Conservation (phyloP, 2,113 vertebrate species). For the Arvicanthis niloticus region DNA sequence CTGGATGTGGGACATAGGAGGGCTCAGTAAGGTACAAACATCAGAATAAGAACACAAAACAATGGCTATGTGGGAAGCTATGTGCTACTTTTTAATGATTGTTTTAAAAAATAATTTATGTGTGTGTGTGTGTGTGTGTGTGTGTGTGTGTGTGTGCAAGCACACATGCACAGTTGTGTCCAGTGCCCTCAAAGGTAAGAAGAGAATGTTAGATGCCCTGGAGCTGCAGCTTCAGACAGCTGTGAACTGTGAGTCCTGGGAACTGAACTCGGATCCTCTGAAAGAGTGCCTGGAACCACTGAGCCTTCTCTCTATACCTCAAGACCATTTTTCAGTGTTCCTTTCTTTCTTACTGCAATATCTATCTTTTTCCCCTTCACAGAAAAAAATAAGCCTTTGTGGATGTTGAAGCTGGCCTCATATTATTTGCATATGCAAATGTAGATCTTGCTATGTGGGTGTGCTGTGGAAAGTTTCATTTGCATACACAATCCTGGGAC, state of each 20-base stretch:
- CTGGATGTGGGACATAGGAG: not conserved
- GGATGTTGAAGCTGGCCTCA: not conserved
- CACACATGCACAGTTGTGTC: not conserved
- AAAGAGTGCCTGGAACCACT: not conserved
- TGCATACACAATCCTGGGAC: not conserved
- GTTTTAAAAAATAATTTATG: not conserved
- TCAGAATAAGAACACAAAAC: not conserved
- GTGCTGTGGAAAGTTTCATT: not conserved
- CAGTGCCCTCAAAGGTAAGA: not conserved
- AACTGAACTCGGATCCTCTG: not conserved
- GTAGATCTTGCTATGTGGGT: not conserved
- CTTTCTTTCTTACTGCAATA: too few relatives aligned
- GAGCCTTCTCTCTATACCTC: not conserved
- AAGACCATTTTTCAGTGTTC: not conserved
- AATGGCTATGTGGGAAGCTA: not conserved
- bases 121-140: not conserved
- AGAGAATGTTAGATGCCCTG: not conserved
- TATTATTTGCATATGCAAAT: not conserved
- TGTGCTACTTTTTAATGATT: not conserved
- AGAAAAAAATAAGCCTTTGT: not conserved
- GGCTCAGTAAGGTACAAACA: slow-evolving; percentile 4
- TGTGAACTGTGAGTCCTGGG: not conserved
- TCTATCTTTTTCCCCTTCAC: not conserved
- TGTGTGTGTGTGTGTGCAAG: not conserved
- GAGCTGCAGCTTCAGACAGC: not conserved